These are phyloP conservation scores for Argyresthia albistria DNA, from an alignment of 2,888 invertebrate species.

Conservation along the genomic window DNA sequence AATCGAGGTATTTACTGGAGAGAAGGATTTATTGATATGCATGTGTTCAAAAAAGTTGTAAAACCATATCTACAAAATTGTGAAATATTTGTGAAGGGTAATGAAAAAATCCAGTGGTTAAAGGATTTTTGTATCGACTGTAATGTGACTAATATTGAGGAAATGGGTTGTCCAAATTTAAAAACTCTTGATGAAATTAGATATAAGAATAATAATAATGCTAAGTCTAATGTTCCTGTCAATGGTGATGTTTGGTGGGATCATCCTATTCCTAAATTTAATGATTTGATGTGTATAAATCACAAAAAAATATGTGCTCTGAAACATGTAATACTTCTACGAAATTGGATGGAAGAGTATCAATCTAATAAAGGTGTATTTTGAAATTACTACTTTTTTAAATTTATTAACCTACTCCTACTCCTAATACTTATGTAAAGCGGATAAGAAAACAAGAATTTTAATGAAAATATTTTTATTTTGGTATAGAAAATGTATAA, in stretches of 20 bases:
- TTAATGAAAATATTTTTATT: too few relatives aligned
- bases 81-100: constrained; percentile 3
- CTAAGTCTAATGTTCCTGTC: too few relatives aligned
- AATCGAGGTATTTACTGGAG: constrained; percentile 1
- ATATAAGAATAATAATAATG: neutral
- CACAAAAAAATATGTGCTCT: neutral
- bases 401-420: too few relatives aligned
- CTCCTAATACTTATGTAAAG: too few relatives aligned
- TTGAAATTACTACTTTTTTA: too few relatives aligned
- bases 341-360: too few relatives aligned
- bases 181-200: neutral
- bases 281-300: neutral
- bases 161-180: neutral
- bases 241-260: too few relatives aligned
- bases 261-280: neutral
- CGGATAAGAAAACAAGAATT: too few relatives aligned
- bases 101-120: constrained; percentile 7
- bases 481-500: too few relatives aligned
- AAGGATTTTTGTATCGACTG: neutral
- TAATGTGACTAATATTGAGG: neutral
- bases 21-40: constrained; percentile 4
- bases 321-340: neutral
- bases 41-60: constrained; percentile 3
- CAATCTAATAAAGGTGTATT: too few relatives aligned
- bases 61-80: neutral